Evolutionary conservation across 2,797 vertebrate species (phyloP).

Genomic region (Galaxias olidus): DNA sequence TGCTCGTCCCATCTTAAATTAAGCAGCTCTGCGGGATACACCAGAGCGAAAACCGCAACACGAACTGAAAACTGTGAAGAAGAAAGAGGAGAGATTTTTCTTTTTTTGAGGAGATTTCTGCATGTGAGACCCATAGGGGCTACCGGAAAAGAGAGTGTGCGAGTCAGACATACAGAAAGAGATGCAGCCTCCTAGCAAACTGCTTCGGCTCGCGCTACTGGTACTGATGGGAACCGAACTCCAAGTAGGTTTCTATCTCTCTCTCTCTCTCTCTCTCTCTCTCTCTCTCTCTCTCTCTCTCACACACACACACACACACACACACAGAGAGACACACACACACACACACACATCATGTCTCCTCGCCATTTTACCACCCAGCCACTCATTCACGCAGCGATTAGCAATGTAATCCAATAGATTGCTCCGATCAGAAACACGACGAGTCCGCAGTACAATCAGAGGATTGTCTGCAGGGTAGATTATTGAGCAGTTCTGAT

Average conservation of each 20-base stretch:
- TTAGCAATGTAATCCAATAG: not conserved
- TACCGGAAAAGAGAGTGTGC: not conserved
- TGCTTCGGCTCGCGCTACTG: slow-evolving; percentile 43
- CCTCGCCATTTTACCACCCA: not conserved
- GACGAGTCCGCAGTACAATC: too few species aligned
- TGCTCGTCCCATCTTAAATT: too few species aligned
- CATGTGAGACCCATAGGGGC: slow-evolving; percentile 1
- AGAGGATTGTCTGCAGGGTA: too few species aligned
- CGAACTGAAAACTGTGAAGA: not conserved
- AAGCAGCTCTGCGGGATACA: too few species aligned
- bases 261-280: too few species aligned
- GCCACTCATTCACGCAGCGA: not conserved
- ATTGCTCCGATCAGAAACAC: not conserved
- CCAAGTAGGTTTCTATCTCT: not conserved
- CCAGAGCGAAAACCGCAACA: too few species aligned
- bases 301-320: too few species aligned
- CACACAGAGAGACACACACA: too few species aligned
- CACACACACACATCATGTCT: too few species aligned
- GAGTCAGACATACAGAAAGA: not conserved
- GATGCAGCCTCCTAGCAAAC: slow-evolving; percentile 64
- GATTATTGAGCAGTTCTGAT: too few species aligned
- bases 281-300: too few species aligned
- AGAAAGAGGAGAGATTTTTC: slow-evolving; percentile 15
- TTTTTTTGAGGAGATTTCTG: not conserved
- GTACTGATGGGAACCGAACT: slow-evolving; percentile 48